Conservation (phyloP, 30 jellyfish, hydroid and myxozoan genomes). For the Aurelia aurita complex sp. Pacific region DNA sequence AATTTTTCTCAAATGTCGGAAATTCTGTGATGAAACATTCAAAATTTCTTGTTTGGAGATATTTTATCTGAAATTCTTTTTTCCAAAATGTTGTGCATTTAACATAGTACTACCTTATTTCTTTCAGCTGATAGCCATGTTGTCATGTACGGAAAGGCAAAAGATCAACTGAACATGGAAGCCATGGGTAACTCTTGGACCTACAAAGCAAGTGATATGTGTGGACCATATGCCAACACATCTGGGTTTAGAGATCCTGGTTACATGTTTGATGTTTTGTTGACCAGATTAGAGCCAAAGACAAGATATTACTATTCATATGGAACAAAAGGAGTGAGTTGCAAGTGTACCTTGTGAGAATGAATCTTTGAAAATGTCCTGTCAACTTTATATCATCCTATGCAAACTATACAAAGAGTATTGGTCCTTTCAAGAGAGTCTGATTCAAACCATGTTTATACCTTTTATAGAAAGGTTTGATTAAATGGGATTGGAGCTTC, state of each 20-base stretch:
- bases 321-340: slow-evolving; percentile 88
- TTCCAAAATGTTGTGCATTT: too few species aligned
- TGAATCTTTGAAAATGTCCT: too few species aligned
- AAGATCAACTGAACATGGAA: slow-evolving; percentile 17
- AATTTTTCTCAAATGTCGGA: too few species aligned
- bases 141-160: slow-evolving; percentile 59
- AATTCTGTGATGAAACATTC: too few species aligned
- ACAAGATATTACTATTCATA: slow-evolving; percentile 82
- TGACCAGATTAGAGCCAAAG: slow-evolving; percentile 70
- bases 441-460: too few species aligned
- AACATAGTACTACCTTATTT: not conserved
- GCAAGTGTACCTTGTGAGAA: not conserved
- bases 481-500: too few species aligned
- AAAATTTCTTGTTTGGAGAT: too few species aligned
- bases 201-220: slow-evolving; percentile 93
- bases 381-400: too few species aligned
- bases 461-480: too few species aligned
- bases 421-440: too few species aligned
- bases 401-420: too few species aligned
- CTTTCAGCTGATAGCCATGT: slow-evolving; percentile 57
- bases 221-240: slow-evolving; percentile 93
- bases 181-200: slow-evolving; percentile 74
- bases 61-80: too few species aligned
- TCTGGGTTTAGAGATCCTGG: slow-evolving; percentile 98
- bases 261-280: slow-evolving; percentile 88